Evolutionary conservation across 2,888 invertebrate species (phyloP).

Genomic region (Cataglyphis albicans): DNA sequence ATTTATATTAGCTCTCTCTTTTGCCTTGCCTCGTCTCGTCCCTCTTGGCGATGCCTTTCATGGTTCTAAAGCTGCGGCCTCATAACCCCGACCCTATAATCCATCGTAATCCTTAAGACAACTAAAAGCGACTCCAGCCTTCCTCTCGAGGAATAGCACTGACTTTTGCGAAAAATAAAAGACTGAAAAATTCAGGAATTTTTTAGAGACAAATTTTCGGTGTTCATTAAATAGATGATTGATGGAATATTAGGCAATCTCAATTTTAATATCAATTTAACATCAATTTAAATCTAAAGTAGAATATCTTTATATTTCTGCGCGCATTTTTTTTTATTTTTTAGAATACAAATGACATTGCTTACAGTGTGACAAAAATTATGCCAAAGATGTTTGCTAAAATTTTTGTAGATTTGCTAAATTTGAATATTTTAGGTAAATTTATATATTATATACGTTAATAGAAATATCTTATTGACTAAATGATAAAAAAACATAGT

Average conservation of each 20-base stretch:
- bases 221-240: constrained; percentile 26
- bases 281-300: not conserved
- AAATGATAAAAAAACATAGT: not conserved
- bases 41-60: constrained; percentile 48
- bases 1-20: constrained; percentile 70
- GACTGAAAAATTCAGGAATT: constrained; percentile 18
- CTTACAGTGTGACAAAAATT: not conserved
- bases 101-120: constrained; percentile 41
- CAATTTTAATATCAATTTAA: constrained; percentile 9
- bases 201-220: constrained; percentile 11
- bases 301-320: not conserved
- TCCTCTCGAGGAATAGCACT: constrained; percentile 18
- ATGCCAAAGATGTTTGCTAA: not conserved
- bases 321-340: not conserved
- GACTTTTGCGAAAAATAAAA: constrained; percentile 50
- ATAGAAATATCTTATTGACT: not conserved
- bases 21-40: constrained; percentile 36
- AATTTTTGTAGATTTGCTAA: not conserved
- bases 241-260: not conserved
- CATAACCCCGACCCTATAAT: constrained; percentile 40
- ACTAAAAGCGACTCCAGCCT: constrained; percentile 30
- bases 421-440: not conserved
- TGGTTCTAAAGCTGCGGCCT: constrained; percentile 36
- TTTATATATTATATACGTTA: not conserved
- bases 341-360: not conserved